Percentiles rank a stretch among this genome's conserved stretches.
phyloP scores from a whole-genome alignment of 2,113 vertebrate species.

The Colinus virginianus region DNA sequence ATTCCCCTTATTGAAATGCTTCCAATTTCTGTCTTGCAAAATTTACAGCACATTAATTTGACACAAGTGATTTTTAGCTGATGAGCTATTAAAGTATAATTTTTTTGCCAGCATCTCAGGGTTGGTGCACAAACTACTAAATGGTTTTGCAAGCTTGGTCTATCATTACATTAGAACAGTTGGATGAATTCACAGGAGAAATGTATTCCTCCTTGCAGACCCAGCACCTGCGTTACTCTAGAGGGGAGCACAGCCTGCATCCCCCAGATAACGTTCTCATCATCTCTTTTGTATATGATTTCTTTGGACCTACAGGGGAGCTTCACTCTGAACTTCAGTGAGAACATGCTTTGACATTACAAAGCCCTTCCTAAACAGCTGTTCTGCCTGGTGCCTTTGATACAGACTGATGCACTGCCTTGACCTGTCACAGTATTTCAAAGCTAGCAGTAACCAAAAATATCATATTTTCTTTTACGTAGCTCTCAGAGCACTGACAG shows the following conservation, averaged over 20 bases:
- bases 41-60: slow-evolving; percentile 46
- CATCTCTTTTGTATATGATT: not conserved
- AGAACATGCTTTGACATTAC: slow-evolving; percentile 15
- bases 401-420: not conserved
- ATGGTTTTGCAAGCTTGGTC: not conserved
- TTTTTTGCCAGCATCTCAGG: slow-evolving; percentile 11
- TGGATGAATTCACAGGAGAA: slow-evolving; percentile 34
- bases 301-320: slow-evolving; percentile 1
- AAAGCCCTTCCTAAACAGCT: slow-evolving; percentile 10
- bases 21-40: slow-evolving; percentile 24
- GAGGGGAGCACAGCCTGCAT: not conserved
- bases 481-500: not conserved
- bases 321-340: slow-evolving; percentile 28
- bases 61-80: slow-evolving; percentile 46
- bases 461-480: not conserved
- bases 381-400: slow-evolving; percentile 13
- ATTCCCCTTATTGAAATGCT: not conserved
- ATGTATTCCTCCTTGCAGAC: slow-evolving; percentile 14
- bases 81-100: slow-evolving; percentile 42
- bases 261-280: not conserved
- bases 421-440: slow-evolving; percentile 11
- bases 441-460: slow-evolving; percentile 29
- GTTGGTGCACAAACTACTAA: slow-evolving; percentile 38
- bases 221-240: slow-evolving; percentile 6
- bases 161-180: not conserved